phyloP scores from a whole-genome alignment of 2,113 vertebrate species.

The Echinops telfairi region DNA sequence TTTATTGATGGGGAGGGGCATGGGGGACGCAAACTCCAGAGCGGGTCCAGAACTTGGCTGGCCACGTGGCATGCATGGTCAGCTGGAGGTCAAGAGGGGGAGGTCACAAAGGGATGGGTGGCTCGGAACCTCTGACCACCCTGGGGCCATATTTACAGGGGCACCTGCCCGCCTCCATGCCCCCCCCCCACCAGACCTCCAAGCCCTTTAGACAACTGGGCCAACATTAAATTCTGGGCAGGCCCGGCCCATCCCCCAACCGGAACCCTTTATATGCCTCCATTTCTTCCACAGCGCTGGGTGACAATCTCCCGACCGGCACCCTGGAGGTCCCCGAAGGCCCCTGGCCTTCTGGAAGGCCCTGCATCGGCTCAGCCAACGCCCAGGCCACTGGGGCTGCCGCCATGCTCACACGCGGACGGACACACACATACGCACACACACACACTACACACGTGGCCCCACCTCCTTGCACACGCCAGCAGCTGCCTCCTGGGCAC shows the following conservation, averaged over 20 bases:
- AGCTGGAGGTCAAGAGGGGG: slow-evolving; percentile 70
- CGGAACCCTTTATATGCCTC: background rate
- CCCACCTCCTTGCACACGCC: background rate
- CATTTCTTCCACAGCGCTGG: background rate
- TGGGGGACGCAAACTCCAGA: slow-evolving; percentile 67
- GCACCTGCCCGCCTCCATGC: slow-evolving; percentile 19
- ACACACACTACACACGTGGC: slow-evolving; percentile 1
- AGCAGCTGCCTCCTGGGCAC: slow-evolving; percentile 41
- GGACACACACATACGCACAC: slow-evolving; percentile 6
- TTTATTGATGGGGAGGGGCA: slow-evolving; percentile 81
- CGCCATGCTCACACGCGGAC: slow-evolving; percentile 48
- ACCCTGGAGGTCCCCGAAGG: background rate
- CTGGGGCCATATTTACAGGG: slow-evolving; percentile 79
- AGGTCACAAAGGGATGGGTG: slow-evolving; percentile 75
- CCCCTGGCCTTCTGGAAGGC: slow-evolving; percentile 61
- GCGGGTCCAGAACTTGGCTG: slow-evolving; percentile 70
- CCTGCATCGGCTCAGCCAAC: slow-evolving; percentile 65
- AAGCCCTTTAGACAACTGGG: slow-evolving; percentile 64
- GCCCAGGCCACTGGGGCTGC: slow-evolving; percentile 48
- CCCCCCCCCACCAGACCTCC: slow-evolving; percentile 30
- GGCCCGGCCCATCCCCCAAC: background rate
- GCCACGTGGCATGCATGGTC: slow-evolving; percentile 84
- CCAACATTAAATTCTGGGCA: background rate
- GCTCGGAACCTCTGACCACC: slow-evolving; percentile 69
- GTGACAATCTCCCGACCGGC: slow-evolving; percentile 57